Evolutionary conservation across 2,888 invertebrate genomes (phyloP).

Genomic region (Standfussiana lucernea): DNA sequence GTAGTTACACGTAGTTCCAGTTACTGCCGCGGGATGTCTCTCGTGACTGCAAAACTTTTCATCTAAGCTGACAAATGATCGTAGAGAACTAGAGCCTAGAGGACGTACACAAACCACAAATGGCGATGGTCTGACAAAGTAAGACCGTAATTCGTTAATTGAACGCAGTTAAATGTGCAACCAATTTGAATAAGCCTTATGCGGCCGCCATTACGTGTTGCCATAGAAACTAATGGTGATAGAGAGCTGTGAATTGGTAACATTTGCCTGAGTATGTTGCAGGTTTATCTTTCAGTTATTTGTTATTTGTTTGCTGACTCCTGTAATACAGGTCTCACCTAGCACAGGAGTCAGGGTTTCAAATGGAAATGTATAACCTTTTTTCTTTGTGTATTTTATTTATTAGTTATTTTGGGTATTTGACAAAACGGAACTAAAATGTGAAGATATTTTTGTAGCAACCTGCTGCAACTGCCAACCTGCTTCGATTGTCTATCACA

Average conservation of each 20-base stretch:
- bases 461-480: no score
- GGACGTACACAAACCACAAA: slow-evolving; percentile 12
- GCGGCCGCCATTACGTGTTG: slow-evolving; percentile 57
- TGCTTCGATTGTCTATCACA: no score
- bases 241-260: neutral
- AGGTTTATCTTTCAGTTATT: neutral
- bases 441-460: no score
- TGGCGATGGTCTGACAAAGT: slow-evolving; percentile 35
- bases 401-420: no score
- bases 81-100: no score
- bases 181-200: slow-evolving; percentile 71
- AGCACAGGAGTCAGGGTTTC: no score
- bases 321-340: no score
- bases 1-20: neutral
- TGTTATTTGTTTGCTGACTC: no score
- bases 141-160: slow-evolving; percentile 65
- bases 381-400: no score
- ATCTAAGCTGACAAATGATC: neutral
- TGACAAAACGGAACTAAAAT: no score
- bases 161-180: slow-evolving; percentile 68
- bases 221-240: slow-evolving; percentile 41
- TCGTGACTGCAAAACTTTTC: neutral
- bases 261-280: neutral
- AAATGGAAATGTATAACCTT: no score
- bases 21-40: neutral